Evolutionary conservation across 2,888 invertebrate species (phyloP).

Genomic region (Agrotis puta): DNA sequence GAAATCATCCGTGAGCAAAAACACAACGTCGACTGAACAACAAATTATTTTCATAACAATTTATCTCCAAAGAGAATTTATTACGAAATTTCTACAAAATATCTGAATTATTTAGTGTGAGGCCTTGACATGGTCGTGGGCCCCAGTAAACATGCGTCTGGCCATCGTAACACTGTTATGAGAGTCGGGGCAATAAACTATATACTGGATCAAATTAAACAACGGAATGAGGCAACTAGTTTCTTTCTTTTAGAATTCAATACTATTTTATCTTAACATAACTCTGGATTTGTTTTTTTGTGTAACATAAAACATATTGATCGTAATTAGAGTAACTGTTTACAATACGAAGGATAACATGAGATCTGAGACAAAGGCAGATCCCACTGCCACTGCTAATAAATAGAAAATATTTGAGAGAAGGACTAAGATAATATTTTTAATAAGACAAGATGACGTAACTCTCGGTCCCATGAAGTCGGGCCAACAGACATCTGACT

Average conservation of each 20-base stretch:
- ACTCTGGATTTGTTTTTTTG: conserved; percentile 40
- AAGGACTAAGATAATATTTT: neutral
- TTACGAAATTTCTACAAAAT: conserved; percentile 64
- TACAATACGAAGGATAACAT: conserved; percentile 10
- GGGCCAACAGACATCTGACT: conserved; percentile 39
- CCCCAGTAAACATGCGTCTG: conserved; percentile 54
- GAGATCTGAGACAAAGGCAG: conserved; percentile 6
- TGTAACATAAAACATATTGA: conserved; percentile 25
- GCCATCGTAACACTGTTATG: conserved; percentile 55
- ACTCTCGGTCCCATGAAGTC: neutral
- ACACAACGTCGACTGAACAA: conserved; percentile 29
- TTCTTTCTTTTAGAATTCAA: conserved; percentile 39
- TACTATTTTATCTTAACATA: conserved; percentile 41
- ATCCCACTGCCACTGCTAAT: neutral
- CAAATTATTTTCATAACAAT: conserved; percentile 55
- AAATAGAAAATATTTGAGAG: conserved; percentile 1
- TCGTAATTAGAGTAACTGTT: conserved; percentile 33
- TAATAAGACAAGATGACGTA: neutral
- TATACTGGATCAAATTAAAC: conserved; percentile 59
- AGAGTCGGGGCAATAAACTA: conserved; percentile 63
- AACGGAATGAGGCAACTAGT: conserved; percentile 56
- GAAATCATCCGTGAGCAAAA: conserved; percentile 64
- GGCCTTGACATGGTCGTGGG: conserved; percentile 64
- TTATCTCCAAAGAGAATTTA: conserved; percentile 63
- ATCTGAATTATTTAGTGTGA: conserved; percentile 61